A percentile compares a stretch with the other conserved stretches of the same genome.
phyloP scores from a whole-genome alignment of 1,140 invertebrate species.

The Dreissena polymorpha region DNA sequence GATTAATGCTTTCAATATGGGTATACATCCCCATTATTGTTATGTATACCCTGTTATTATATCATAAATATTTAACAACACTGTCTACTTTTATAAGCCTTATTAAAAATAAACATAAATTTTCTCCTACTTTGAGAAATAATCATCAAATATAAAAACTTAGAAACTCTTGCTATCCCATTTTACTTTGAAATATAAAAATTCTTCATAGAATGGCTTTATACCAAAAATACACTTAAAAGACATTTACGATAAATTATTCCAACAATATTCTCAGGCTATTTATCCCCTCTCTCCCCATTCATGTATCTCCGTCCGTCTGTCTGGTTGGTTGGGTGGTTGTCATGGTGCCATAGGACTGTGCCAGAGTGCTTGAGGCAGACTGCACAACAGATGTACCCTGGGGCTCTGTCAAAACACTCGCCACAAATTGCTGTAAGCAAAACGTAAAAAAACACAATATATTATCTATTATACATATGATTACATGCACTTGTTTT shows the following conservation, averaged over 20 bases:
- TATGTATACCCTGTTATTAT: no score
- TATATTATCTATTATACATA: background rate
- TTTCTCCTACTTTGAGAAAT: no score
- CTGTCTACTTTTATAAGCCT: no score
- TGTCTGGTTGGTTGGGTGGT: constrained; percentile 1
- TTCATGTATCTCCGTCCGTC: constrained; percentile 1
- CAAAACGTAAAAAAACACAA: background rate
- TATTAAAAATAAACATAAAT: no score
- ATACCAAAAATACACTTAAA: no score
- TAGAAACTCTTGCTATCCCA: no score
- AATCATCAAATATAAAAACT: no score
- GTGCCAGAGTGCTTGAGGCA: constrained; percentile 34
- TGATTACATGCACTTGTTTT: background rate
- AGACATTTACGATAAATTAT: background rate
- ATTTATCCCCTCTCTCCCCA: background rate
- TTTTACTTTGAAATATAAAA: no score
- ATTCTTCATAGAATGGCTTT: no score
- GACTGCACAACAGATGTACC: background rate
- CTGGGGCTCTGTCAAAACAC: constrained; percentile 9
- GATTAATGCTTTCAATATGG: no score
- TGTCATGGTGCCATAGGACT: constrained; percentile 47
- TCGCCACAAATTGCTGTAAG: constrained; percentile 46
- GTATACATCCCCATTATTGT: no score
- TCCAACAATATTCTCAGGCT: background rate
- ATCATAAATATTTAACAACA: no score